phyloP scores from a whole-genome alignment of 2,888 invertebrate genomes.

The Drosophila ustulata region DNA sequence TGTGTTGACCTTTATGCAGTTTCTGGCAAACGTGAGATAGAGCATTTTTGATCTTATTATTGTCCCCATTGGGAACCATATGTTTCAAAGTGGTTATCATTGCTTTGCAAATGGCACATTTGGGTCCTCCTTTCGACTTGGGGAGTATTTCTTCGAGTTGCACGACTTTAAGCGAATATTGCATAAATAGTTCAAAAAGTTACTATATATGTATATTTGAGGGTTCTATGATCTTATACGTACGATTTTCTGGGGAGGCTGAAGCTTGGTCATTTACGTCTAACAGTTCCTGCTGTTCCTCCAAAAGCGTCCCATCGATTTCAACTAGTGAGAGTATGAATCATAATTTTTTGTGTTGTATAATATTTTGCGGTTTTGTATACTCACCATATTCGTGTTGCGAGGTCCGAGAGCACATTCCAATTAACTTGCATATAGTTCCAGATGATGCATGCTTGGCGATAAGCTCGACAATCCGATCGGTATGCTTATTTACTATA shows the following conservation, averaged over 20 bases:
- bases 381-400: not conserved
- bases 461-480: conserved; percentile 13
- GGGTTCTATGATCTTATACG: no score
- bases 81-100: not conserved
- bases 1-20: not conserved
- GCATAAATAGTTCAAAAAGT: no score
- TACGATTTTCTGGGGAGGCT: not conserved
- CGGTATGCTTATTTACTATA: conserved; percentile 11
- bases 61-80: conserved; percentile 2
- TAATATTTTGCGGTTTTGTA: not conserved
- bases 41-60: conserved; percentile 8
- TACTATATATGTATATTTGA: no score
- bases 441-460: conserved; percentile 1
- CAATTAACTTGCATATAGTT: conserved; percentile 16
- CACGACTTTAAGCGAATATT: no score
- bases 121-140: not conserved
- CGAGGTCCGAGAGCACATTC: not conserved
- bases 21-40: conserved; percentile 9
- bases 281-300: not conserved
- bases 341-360: not conserved
- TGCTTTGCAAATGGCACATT: conserved; percentile 3
- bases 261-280: not conserved
- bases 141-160: not conserved
- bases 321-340: not conserved
- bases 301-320: not conserved